Percentiles rank a stretch among this genome's conserved stretches.
These are phyloP conservation scores for Peromyscus melanophrys DNA, from an alignment of 2,797 vertebrate genomes.

Conservation along the genomic window DNA sequence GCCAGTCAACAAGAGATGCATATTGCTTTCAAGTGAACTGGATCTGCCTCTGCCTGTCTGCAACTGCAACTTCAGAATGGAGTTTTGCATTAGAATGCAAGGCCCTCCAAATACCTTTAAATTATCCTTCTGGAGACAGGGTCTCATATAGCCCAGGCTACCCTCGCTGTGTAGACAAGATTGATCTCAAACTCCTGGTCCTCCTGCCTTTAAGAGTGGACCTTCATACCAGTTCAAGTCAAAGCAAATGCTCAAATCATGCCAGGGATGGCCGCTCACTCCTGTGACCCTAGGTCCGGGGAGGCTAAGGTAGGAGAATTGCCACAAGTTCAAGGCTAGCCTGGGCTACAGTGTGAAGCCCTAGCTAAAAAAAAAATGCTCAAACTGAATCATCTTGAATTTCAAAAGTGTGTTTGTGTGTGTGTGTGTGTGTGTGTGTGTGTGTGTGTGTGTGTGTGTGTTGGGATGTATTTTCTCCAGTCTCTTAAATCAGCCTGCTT, in stretches of 20 bases:
- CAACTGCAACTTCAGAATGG: background rate
- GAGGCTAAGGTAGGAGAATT: background rate
- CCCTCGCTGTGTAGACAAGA: background rate
- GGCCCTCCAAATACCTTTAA: conserved; percentile 76
- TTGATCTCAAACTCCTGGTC: background rate
- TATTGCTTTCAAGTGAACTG: conserved; percentile 82
- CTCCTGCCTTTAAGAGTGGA: conserved; percentile 72
- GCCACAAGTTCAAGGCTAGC: background rate
- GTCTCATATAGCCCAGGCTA: background rate
- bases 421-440: no score
- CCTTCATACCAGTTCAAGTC: conserved; percentile 75
- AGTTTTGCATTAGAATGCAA: conserved; percentile 83
- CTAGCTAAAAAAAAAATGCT: background rate
- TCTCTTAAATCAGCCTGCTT: conserved; percentile 54
- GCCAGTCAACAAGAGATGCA: conserved; percentile 82
- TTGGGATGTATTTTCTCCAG: conserved; percentile 48
- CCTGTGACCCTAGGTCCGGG: background rate
- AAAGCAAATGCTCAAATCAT: conserved; percentile 21
- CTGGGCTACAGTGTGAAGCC: background rate
- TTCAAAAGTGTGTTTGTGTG: background rate
- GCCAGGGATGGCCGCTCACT: background rate
- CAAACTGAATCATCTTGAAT: conserved; percentile 21
- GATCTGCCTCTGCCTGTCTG: conserved; percentile 80
- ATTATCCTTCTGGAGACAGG: conserved; percentile 24
- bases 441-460: background rate